A percentile compares a stretch with the other conserved stretches of the same genome.
Evolutionary conservation across 2,113 vertebrate genomes (phyloP).

Genomic region (Siniperca knerii): DNA sequence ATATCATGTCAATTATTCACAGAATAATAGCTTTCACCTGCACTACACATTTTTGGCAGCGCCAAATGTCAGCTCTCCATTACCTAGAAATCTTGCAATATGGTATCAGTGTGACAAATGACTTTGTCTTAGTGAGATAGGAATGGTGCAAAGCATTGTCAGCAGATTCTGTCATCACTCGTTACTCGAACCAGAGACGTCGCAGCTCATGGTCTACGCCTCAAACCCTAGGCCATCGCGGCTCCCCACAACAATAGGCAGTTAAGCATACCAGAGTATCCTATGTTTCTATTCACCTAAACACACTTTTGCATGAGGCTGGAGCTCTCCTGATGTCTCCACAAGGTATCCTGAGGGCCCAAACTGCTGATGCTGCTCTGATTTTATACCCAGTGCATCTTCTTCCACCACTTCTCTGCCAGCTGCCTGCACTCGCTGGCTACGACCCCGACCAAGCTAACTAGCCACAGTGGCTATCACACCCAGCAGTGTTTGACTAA

Average conservation of each 20-base stretch:
- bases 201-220: neutral
- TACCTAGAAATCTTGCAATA: conserved; percentile 1
- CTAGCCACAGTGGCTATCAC: conserved; percentile 74
- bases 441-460: conserved; percentile 50
- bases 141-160: neutral
- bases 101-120: neutral
- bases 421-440: conserved; percentile 36
- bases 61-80: neutral
- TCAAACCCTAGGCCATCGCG: neutral
- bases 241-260: neutral
- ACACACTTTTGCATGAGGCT: neutral
- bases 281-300: neutral
- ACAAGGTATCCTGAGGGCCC: neutral
- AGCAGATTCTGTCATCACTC: neutral
- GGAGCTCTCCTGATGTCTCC: conserved; percentile 1
- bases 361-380: neutral
- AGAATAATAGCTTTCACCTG: neutral
- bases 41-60: neutral
- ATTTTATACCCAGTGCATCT: conserved; percentile 1
- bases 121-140: neutral
- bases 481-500: conserved; percentile 76
- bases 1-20: neutral
- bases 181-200: neutral
- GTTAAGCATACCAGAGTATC: neutral
- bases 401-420: conserved; percentile 21